Evolutionary conservation across 2,113 vertebrate genomes (phyloP).

Genomic region (Cinclus mexicanus): DNA sequence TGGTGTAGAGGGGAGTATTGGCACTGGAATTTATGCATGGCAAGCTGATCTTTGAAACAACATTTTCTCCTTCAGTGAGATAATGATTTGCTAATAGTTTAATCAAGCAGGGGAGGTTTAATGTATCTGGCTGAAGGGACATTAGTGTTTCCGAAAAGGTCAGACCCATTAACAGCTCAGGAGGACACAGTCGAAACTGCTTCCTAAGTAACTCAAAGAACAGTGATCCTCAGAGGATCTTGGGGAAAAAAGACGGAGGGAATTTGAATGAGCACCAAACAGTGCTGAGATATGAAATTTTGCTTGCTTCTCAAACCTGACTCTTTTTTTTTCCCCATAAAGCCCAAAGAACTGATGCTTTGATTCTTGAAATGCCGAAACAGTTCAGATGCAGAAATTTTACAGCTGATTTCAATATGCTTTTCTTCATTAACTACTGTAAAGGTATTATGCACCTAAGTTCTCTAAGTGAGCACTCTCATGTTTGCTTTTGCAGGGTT

Average conservation of each 20-base stretch:
- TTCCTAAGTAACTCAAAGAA: background rate
- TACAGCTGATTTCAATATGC: background rate
- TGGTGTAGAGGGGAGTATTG: background rate
- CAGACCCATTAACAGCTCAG: slow-evolving; percentile 35
- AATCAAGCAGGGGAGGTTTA: slow-evolving; percentile 37
- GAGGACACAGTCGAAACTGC: background rate
- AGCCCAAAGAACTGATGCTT: background rate
- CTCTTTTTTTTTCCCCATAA: background rate
- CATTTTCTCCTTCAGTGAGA: slow-evolving; percentile 4
- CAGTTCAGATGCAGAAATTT: background rate
- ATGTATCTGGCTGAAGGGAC: slow-evolving; percentile 15
- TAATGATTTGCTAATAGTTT: slow-evolving; percentile 52
- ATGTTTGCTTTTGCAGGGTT: background rate
- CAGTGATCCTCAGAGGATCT: background rate
- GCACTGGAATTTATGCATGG: background rate
- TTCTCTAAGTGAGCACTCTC: background rate
- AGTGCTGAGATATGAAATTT: background rate
- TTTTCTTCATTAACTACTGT: background rate
- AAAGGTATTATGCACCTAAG: rapidly evolving
- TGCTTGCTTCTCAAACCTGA: background rate
- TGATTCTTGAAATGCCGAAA: background rate
- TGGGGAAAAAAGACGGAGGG: background rate
- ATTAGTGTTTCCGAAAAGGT: background rate
- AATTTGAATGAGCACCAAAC: background rate
- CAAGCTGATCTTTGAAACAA: slow-evolving; percentile 1